Base-by-base conservation (phyloP, 2,888 invertebrate genomes). In the Machimus rusticus region DNA sequence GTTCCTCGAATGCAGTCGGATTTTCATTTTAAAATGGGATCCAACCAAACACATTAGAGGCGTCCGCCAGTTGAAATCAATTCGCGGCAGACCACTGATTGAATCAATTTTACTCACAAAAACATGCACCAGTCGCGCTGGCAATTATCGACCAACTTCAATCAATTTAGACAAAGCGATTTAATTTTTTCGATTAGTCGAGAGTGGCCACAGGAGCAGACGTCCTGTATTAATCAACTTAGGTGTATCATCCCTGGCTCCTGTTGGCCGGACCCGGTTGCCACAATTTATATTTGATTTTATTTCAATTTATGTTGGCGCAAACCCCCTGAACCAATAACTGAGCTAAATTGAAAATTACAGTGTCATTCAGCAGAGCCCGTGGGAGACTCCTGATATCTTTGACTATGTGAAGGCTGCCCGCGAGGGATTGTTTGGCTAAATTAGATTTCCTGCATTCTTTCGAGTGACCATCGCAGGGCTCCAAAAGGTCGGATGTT, bases 131-230 rank as follows among this genome's bases (percentile, higher is more conserved):
- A 39, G 43, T 9, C 37, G 78, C 19, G 43, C 46, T 43, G 43
- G 34, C 82, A 82, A 82, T 82, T 82, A 82, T 66, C 55, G 34
- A 37, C 82, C 34, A 37, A 37, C 57, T 82, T 82, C 82, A 82
- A 82, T 82, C 66, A 82, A 66, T 82, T 82, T 66, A 82, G 37
- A 82, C 57, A 57, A 82, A 82, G 57, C 19, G 82, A 82, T 82
- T 82, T 82, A 82, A 82, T 82, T 82, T 82, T 82, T 82, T 82
- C 82, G 57, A 82, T 82, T 82, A 82, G 46, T 82, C 57, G 1
- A 34, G 55, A 82, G 37, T 37, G 57, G 57, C 57, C 34, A n/a
- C 37, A 66, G 82, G 82, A 66, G 66, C 57, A 82, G 19, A 82
- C 82, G 19, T 55, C 37, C 57, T 39, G 19, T 34, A 82, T 82